Conservation (phyloP, 2,797 vertebrate genomes). For the Melanotaenia trifasciata region DNA sequence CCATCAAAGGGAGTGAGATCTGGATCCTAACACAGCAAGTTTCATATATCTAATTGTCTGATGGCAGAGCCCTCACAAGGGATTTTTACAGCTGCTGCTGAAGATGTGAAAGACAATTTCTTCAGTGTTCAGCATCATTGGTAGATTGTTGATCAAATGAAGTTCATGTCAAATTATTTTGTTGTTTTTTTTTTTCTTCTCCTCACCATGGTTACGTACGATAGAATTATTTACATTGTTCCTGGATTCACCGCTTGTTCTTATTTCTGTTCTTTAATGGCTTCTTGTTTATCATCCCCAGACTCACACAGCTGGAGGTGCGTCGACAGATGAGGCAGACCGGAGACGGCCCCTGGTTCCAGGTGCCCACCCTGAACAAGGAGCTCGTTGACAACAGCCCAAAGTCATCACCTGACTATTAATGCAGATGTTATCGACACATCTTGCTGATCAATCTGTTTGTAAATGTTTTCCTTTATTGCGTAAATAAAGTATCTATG, state of each 20-base stretch:
- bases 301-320: slow-evolving; percentile 84
- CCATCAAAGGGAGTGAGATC: too few species aligned
- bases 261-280: not conserved
- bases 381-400: slow-evolving; percentile 82
- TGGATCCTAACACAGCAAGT: too few species aligned
- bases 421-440: slow-evolving; percentile 56
- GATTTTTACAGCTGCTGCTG: too few species aligned
- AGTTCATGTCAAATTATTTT: too few species aligned
- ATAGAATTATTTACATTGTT: not conserved
- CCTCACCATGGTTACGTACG: too few species aligned
- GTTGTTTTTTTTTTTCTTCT: too few species aligned
- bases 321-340: slow-evolving; percentile 87
- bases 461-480: slow-evolving; percentile 72
- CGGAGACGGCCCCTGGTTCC: slow-evolving; percentile 95
- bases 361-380: slow-evolving; percentile 82
- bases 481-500: slow-evolving; percentile 81
- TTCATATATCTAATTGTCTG: too few species aligned
- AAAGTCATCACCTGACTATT: slow-evolving; percentile 90
- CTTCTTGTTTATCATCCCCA: slow-evolving; percentile 62
- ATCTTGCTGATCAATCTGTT: slow-evolving; percentile 59
- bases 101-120: too few species aligned
- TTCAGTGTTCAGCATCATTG: too few species aligned
- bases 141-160: too few species aligned
- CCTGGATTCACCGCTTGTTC: not conserved
- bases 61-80: too few species aligned